Percentiles rank a stretch among this genome's conserved stretches.
Evolutionary conservation across 2,113 vertebrate genomes (phyloP).

Genomic region (Alligator mississippiensis): DNA sequence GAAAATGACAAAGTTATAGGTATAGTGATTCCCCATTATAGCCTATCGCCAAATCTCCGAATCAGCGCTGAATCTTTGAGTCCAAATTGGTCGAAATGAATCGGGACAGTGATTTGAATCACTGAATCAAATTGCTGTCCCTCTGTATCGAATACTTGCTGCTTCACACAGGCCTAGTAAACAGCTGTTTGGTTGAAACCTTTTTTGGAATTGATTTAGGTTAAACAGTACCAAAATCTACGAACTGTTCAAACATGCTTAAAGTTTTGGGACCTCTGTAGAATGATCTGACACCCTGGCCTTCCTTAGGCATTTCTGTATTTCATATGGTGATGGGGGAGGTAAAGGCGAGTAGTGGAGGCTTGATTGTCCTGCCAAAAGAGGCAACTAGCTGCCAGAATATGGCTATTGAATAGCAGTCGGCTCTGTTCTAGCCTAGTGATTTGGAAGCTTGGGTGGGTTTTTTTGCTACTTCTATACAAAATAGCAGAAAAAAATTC

Average conservation of each 20-base stretch:
- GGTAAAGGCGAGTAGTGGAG: no score
- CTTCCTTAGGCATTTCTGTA: neutral
- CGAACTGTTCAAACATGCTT: neutral
- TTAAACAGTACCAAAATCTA: neutral
- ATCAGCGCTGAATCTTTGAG: no score
- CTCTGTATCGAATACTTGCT: no score
- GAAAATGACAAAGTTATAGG: no score
- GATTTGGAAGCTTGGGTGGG: neutral
- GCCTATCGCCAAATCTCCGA: no score
- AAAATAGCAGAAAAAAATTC: neutral
- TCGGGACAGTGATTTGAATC: no score
- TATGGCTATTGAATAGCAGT: conserved; percentile 26
- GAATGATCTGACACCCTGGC: neutral
- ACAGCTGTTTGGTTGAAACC: neutral
- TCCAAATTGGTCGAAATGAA: no score
- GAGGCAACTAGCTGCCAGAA: neutral
- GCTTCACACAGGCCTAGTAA: neutral
- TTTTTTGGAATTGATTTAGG: conserved; percentile 6
- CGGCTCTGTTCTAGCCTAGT: neutral
- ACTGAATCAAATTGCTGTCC: no score
- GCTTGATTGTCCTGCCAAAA: neutral
- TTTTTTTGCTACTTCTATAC: neutral
- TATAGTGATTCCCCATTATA: no score
- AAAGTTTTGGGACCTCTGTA: neutral
- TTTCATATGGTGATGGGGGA: neutral